A percentile compares a stretch with the other conserved stretches of the same genome.
Conservation (phyloP, 2,888 invertebrate genomes). For the Xylophagus ater region DNA sequence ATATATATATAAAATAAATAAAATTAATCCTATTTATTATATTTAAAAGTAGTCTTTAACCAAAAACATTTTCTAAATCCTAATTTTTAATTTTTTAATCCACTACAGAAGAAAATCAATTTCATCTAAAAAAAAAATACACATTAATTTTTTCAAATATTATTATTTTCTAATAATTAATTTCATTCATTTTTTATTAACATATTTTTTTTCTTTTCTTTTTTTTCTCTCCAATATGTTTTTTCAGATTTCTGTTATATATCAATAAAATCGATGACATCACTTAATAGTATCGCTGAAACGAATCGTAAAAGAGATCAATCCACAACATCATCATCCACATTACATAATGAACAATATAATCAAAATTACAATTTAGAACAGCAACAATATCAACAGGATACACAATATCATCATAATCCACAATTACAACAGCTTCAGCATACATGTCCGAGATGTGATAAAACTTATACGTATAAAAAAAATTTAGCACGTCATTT, state of each 20-base stretch:
- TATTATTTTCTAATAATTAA: no score
- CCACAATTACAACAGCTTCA: no score
- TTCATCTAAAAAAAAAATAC: not conserved
- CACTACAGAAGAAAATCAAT: no score
- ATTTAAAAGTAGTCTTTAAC: no score
- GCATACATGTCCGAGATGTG: conserved; percentile 45
- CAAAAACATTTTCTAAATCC: no score
- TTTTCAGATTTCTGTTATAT: conserved; percentile 32
- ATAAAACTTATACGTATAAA: conserved; percentile 46
- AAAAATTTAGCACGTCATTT: conserved; percentile 48
- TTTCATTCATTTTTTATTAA: conserved; percentile 9
- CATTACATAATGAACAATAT: not conserved
- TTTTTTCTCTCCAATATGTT: no score
- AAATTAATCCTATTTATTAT: no score
- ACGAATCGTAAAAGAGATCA: conserved; percentile 17
- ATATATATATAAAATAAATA: no score
- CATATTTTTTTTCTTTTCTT: not conserved
- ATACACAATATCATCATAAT: no score
- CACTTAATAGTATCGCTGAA: conserved; percentile 30
- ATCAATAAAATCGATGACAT: conserved; percentile 35
- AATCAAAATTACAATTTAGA: conserved; percentile 22
- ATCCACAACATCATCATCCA: not conserved
- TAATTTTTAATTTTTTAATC: no score
- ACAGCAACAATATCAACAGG: not conserved
- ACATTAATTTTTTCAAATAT: not conserved